Evolutionary conservation across 2,888 invertebrate genomes (phyloP).

Genomic region (Adineta ricciae): DNA sequence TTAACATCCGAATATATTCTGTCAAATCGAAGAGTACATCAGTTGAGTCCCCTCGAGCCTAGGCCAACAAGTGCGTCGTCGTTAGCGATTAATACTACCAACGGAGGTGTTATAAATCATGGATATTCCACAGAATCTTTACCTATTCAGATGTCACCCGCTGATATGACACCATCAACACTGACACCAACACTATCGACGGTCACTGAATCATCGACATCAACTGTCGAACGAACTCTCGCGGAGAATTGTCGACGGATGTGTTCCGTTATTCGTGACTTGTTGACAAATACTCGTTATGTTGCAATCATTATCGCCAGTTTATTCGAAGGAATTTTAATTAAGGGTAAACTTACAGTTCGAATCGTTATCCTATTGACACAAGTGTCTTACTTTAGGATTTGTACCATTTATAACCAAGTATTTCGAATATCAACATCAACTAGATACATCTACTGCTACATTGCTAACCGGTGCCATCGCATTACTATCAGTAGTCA

Average conservation of each 20-base stretch:
- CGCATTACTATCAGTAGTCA: background rate
- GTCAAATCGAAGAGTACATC: background rate
- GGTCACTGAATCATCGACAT: background rate
- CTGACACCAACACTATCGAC: background rate
- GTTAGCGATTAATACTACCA: background rate
- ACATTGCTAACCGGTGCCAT: conserved; percentile 28
- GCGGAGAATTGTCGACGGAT: background rate
- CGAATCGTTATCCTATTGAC: too few species aligned
- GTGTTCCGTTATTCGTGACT: background rate
- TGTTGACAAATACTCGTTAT: background rate
- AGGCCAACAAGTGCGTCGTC: background rate
- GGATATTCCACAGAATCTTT: background rate
- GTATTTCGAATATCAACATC: conserved; percentile 29
- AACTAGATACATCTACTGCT: conserved; percentile 26
- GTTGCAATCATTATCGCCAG: background rate
- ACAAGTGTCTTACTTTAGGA: too few species aligned
- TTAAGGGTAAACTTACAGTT: background rate
- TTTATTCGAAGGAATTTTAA: conserved; percentile 9
- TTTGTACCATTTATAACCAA: conserved; percentile 28
- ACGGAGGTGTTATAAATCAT: background rate
- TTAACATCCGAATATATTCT: background rate
- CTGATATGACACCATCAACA: background rate
- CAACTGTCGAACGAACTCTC: background rate
- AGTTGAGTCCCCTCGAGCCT: background rate
- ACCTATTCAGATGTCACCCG: background rate